Evolutionary conservation across 2,113 vertebrate species (phyloP).

Genomic region (Hiodon tergisus): DNA sequence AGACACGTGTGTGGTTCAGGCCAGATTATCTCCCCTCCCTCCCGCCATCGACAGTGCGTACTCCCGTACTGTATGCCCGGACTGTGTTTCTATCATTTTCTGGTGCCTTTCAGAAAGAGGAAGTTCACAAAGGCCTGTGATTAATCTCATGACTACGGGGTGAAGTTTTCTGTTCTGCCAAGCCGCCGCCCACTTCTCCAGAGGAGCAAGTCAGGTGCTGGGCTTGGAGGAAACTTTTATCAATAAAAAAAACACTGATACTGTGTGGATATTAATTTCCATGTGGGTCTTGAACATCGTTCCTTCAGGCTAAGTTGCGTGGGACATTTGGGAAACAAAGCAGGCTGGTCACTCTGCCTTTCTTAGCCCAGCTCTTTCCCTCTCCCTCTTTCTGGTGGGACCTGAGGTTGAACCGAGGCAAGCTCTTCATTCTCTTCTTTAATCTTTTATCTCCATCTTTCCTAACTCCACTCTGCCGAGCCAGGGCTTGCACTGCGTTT

Average conservation of each 20-base stretch:
- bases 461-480: slow-evolving; percentile 39
- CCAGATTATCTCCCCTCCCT: neutral
- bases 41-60: neutral
- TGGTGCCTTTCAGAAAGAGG: neutral
- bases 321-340: too few relatives aligned
- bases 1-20: neutral
- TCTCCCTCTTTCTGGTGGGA: slow-evolving; percentile 12
- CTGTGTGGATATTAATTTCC: too few relatives aligned
- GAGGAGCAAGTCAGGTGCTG: neutral
- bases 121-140: slow-evolving; percentile 21
- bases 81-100: slow-evolving; percentile 9
- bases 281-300: too few relatives aligned
- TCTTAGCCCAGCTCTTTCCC: too few relatives aligned
- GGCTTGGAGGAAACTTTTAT: neutral
- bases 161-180: neutral
- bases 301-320: too few relatives aligned
- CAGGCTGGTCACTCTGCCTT: too few relatives aligned
- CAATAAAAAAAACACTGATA: too few relatives aligned
- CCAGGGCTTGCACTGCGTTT: slow-evolving; percentile 40
- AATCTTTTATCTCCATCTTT: slow-evolving; percentile 46
- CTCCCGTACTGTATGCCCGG: neutral
- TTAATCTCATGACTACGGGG: neutral
- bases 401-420: slow-evolving; percentile 26
- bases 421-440: slow-evolving; percentile 45
- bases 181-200: neutral